Percentiles rank a stretch among this genome's conserved stretches.
Evolutionary conservation across 2,888 invertebrate species (phyloP).

Genomic region (Drepanosiphum platanoidis): DNA sequence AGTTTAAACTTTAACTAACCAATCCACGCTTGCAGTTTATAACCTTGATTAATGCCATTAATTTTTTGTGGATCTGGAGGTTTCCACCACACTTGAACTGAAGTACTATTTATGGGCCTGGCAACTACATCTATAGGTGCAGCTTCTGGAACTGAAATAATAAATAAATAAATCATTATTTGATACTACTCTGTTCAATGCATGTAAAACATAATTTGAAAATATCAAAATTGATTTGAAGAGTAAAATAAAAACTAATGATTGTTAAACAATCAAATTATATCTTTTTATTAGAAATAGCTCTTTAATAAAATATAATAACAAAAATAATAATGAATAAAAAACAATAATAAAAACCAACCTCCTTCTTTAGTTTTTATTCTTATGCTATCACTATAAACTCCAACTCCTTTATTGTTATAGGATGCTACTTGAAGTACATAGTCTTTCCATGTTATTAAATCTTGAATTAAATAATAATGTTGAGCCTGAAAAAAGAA

Average conservation of each 20-base stretch:
- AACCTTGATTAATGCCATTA: constrained; percentile 97
- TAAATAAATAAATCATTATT: constrained; percentile 44
- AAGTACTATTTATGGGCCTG: constrained; percentile 86
- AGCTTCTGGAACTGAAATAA: constrained; percentile 80
- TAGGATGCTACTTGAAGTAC: constrained; percentile 95
- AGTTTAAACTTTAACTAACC: constrained; percentile 68
- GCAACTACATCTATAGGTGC: constrained; percentile 85
- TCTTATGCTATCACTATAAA: constrained; percentile 88
- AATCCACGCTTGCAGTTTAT: constrained; percentile 89
- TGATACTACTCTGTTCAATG: background rate
- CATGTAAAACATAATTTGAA: background rate
- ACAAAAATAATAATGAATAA: background rate
- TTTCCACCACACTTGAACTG: constrained; percentile 87
- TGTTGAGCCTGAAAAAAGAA: constrained; percentile 75
- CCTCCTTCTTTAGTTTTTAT: constrained; percentile 95
- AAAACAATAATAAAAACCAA: constrained; percentile 65
- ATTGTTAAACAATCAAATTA: background rate
- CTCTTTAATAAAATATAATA: background rate
- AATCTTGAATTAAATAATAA: constrained; percentile 87
- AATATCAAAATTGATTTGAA: background rate
- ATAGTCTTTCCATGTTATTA: constrained; percentile 98
- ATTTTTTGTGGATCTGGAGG: constrained; percentile 97
- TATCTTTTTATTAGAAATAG: background rate
- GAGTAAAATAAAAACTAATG: background rate
- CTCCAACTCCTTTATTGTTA: constrained; percentile 95